Base-by-base conservation (phyloP, 2,113 vertebrate species). In the Mobula birostris region DNA sequence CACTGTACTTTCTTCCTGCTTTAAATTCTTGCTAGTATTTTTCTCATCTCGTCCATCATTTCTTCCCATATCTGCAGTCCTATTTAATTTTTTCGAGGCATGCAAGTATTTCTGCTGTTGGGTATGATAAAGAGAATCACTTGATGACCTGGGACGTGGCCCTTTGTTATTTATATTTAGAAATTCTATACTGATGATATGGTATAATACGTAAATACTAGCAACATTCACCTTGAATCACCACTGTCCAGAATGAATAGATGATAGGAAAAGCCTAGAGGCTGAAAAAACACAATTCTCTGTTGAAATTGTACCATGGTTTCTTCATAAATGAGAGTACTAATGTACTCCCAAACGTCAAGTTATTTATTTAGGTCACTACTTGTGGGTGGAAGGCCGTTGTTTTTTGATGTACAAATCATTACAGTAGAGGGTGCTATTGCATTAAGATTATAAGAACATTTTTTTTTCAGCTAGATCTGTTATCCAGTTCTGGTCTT, bases 321-420 rank as follows among this genome's bases (percentile, higher is more conserved):
- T 90, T 90, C 85, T 90, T 8, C 7, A 66, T 19, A 32, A 66
- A 29, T 19, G 61, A 90, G 19, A 66, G 85, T 66, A 68, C n/a
- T 19, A 90, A 66, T 90, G 85, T 17, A 90, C 6, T 90, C 85
- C 85, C 85, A 32, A 32, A 32, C 36, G 85, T 66, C 85, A 90
- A 90, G 85, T 14, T 66, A 90, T 90, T 14, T 66, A 90, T 90
- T 90, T 90, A 90, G 85, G 61, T 88, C 83, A 63, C 27, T 7
- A n/a, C 58, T 6, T 88, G 27, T 90, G 85, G 61, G 85, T 66
- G 85, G 61, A 90, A 90, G n/a, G n/a, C 14, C 66, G 29, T 66
- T 61, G 61, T 63, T 63, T 90, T 66, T 90, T 66, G 15, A 63
- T 90, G 63, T 90, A 29, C 12, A 32, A 68, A 32, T 66, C 85